These are phyloP conservation scores for Agrochola lychnidis DNA, from an alignment of 2,888 invertebrate species.

Conservation along the genomic window DNA sequence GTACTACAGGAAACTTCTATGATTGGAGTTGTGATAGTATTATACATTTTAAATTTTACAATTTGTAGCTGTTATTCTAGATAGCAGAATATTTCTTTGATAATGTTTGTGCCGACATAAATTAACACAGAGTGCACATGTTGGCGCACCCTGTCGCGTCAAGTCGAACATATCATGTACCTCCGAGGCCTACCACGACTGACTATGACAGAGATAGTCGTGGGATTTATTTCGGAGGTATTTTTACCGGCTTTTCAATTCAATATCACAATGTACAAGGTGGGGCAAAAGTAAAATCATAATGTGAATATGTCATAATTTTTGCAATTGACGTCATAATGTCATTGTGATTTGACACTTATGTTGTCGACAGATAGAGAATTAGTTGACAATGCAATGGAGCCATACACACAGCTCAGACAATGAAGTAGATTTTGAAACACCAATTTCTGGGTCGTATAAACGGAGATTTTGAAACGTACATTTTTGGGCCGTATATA, in stretches of 20 bases:
- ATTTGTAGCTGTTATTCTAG: not conserved
- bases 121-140: slow-evolving; percentile 73
- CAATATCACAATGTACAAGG: not conserved
- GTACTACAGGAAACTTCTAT: not conserved
- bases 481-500: no score
- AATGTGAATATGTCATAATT: no score
- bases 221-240: slow-evolving; percentile 78
- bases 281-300: no score
- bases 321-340: no score
- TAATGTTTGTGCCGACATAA: slow-evolving; percentile 67
- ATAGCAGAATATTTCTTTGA: not conserved
- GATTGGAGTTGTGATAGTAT: not conserved
- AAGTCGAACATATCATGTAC: slow-evolving; percentile 70
- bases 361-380: no score
- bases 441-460: no score
- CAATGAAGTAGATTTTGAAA: no score
- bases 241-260: not conserved
- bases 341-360: no score
- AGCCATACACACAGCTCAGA: no score
- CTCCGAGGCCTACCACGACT: slow-evolving; percentile 78
- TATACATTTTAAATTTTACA: not conserved
- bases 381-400: no score
- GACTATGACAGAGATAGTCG: slow-evolving; percentile 63
- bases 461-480: no score
- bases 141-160: slow-evolving; percentile 70